A percentile compares a stretch with the other conserved stretches of the same genome.
Evolutionary conservation across 2,113 vertebrate species (phyloP).

Genomic region (Oryzias curvinotus): DNA sequence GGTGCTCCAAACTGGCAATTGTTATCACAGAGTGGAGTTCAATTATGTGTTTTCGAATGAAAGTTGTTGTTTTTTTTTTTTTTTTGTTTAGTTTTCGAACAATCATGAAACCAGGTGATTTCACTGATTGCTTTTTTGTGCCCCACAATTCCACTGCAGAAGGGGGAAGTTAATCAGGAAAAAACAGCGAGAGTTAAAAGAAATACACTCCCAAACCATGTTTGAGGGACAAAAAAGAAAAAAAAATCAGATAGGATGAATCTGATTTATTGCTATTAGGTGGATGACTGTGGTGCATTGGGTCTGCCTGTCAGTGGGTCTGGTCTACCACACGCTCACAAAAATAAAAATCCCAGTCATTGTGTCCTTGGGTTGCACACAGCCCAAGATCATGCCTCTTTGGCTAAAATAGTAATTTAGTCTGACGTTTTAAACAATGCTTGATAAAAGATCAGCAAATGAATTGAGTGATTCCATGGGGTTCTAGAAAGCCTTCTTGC

Average conservation of each 20-base stretch:
- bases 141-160: constrained; percentile 5
- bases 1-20: constrained; percentile 6
- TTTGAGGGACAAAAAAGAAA: neutral
- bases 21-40: constrained; percentile 19
- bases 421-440: too few species aligned
- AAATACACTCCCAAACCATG: neutral
- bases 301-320: too few species aligned
- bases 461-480: too few species aligned
- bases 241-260: neutral
- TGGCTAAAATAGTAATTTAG: too few species aligned
- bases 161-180: constrained; percentile 16
- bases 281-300: too few species aligned
- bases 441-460: too few species aligned
- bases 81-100: constrained; percentile 9
- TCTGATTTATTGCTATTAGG: neutral
- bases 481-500: too few species aligned
- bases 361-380: too few species aligned
- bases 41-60: constrained; percentile 19
- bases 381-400: too few species aligned
- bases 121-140: constrained; percentile 23
- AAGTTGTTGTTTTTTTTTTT: too few species aligned
- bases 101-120: constrained; percentile 33
- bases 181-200: neutral
- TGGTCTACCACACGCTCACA: too few species aligned
- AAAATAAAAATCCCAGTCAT: too few species aligned